phyloP scores from a whole-genome alignment of 2,797 vertebrate genomes.

The Emys orbicularis region DNA sequence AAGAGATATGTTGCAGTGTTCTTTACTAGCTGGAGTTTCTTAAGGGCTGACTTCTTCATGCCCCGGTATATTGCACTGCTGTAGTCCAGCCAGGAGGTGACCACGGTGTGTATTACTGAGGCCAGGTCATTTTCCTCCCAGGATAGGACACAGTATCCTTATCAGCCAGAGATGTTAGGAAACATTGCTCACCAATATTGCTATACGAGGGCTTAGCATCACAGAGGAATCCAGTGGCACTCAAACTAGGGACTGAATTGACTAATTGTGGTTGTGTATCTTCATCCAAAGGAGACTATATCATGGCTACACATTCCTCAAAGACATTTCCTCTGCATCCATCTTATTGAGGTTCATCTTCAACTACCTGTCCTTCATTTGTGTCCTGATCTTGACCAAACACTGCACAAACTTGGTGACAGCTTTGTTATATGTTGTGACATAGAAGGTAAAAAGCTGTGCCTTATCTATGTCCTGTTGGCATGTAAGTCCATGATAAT shows the following conservation, averaged over 20 bases:
- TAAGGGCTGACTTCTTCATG: not conserved
- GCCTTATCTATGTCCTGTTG: no score
- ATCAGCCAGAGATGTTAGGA: not conserved
- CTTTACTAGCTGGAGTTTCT: not conserved
- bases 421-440: not conserved
- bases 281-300: not conserved
- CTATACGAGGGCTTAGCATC: not conserved
- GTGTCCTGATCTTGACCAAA: not conserved
- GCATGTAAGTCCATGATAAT: not conserved
- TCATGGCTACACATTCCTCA: not conserved
- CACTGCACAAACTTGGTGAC: not conserved
- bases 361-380: not conserved
- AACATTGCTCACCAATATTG: not conserved
- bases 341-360: not conserved
- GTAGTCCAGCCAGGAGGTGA: rapidly evolving
- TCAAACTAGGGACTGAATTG: not conserved
- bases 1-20: not conserved
- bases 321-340: not conserved
- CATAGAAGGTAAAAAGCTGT: not conserved
- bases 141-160: not conserved
- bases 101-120: not conserved
- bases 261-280: not conserved
- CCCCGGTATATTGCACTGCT: not conserved
- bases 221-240: not conserved
- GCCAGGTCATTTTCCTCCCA: not conserved